Percentiles rank a stretch among this genome's conserved stretches.
Conservation (phyloP, 2,888 invertebrate species). For the Stenotaenia linearis region DNA sequence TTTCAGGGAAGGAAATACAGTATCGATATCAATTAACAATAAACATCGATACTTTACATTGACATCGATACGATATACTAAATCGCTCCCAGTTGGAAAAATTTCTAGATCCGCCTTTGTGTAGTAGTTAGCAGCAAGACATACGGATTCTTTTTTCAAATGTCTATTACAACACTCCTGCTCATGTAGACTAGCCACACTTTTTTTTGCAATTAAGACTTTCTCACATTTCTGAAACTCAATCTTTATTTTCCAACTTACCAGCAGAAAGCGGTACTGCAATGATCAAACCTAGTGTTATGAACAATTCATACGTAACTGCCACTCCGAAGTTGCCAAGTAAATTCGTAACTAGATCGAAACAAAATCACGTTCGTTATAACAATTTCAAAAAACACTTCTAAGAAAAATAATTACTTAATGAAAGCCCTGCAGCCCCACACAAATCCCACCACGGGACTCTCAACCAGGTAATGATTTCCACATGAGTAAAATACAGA, state of each 20-base stretch:
- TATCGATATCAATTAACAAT: too few relatives aligned
- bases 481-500: conserved; percentile 78
- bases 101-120: too few relatives aligned
- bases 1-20: too few relatives aligned
- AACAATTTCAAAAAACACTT: not conserved
- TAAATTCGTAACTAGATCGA: conserved; percentile 82
- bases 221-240: not conserved
- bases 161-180: too few relatives aligned
- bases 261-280: conserved; percentile 93
- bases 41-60: too few relatives aligned
- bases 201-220: too few relatives aligned
- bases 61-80: too few relatives aligned
- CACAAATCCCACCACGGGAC: conserved; percentile 84
- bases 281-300: conserved; percentile 86
- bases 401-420: conserved; percentile 54
- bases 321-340: conserved; percentile 90
- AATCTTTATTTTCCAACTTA: conserved; percentile 48
- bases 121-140: too few relatives aligned
- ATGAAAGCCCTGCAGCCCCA: conserved; percentile 66
- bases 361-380: conserved; percentile 34
- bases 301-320: conserved; percentile 88
- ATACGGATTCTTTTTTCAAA: too few relatives aligned
- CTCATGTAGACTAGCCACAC: too few relatives aligned
- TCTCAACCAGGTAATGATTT: conserved; percentile 71
- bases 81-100: too few relatives aligned